Base-by-base conservation (phyloP, 37 sponge, comb jelly and placozoan species). In the Hormiphora californensis region DNA sequence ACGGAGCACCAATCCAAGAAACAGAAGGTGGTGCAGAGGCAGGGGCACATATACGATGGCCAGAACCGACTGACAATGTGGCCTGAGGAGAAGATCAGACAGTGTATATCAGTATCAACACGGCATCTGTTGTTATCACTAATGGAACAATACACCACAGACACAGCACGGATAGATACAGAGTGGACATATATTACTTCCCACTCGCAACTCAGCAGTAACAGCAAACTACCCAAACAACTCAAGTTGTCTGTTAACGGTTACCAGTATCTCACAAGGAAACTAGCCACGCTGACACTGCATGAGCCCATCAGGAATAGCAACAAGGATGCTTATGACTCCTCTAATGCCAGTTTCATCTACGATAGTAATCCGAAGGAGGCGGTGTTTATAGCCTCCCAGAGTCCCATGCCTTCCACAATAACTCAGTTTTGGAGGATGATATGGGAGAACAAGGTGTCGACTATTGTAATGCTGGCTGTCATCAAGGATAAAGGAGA, bases 371-470 rank as follows among this genome's bases (percentile, higher is more conserved):
- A 73, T 41, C 81, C 81, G 7, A 73, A 73, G 44, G 46, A 73
- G 44, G 46, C 81, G 23, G 81, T 73, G 35, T 73, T 73, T 33
- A 73, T 73, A 25, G 81, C 81, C 12, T 73, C 81, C 9, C 81
- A 73, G 81, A 73, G 81, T 41, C 81, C 81, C 12, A 73, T 73
- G 81, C 81, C 81, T 0, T 73, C 81, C 12, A 73, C 81, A 9
- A 73, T 73, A 39, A 73, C 32, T 11, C 81, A 73, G 38, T 73
- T 73, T 30, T 73, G 81, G 81, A 73, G 43, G 38, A 73, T 73
- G 81, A 36, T 73, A 4, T 73, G 81, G 81, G 81, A 73, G 23
- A 43, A 46, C 39, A 73, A 73, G 21, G 81, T 73, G 40, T 73
- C 81, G 0, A 73, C 81, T 22, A 73, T 73, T 40, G 81, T 73